Base-by-base conservation (phyloP, 2,888 invertebrate genomes). In the Meteorus cinctellus region DNA sequence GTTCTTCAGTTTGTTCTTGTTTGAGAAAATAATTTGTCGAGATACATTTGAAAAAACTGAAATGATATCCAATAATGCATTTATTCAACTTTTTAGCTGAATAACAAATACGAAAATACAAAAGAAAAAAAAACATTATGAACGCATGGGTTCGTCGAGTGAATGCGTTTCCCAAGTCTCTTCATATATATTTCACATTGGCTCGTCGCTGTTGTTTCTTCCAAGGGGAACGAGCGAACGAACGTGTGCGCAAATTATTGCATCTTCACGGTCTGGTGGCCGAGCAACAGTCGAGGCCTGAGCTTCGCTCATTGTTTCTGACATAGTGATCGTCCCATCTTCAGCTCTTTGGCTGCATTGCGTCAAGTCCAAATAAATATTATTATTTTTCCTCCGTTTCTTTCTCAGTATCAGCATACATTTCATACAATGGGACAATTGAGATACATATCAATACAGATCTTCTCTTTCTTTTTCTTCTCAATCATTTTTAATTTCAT, bases 181-280 rank as follows among this genome's bases (percentile, higher is more conserved):
- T 29, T 4, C 24, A 24, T 29, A 62, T 62, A 31, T 55, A 69
- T 69, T 69, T 55, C 62, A 41, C 41, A 12, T 41, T 41, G 41
- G 41, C 12, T 41, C 41, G 3, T 63, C 48, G 36, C 24, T 41
- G 48, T 68, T 66, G 63, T 75, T 78, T 77, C 77, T 60, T 76
- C 78, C 77, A 76, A 81, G 81, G 81, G 80, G 80, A 65, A 55
- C 55, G 55, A 55, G 55, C 55, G 19, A 55, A n/a, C 55, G 24
- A 80, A 80, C 80, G 80, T 81, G 82, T 81, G 84, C 80, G 82
- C 80, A 81, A 86, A 87, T 87, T 87, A 86, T 86, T 86, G 84
- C 85, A 87, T 87, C 87, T 87, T 87, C 83, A 83, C 84, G 86
- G 85, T 87, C 87, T 86, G 86, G 66, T 84, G 86, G 76, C 76